Percentiles rank a stretch among this genome's conserved stretches.
Evolutionary conservation across 2,888 invertebrate genomes (phyloP).

Genomic region (Chromoteleia sp.): DNA sequence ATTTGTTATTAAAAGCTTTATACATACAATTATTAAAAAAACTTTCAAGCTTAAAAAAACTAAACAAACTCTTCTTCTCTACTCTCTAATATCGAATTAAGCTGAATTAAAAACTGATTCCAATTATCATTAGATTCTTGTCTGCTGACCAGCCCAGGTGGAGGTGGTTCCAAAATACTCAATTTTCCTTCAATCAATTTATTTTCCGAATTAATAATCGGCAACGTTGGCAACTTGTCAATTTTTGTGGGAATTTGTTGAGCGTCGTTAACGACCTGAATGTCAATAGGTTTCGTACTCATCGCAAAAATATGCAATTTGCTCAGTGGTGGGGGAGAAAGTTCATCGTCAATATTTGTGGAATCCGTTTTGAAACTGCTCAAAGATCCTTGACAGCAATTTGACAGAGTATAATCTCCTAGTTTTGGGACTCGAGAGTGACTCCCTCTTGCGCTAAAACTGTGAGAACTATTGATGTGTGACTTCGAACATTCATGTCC

Average conservation of each 20-base stretch:
- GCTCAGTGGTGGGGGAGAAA: constrained; percentile 79
- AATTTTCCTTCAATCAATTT: constrained; percentile 75
- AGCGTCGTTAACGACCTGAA: constrained; percentile 73
- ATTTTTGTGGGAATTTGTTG: constrained; percentile 76
- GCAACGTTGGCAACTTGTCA: constrained; percentile 78
- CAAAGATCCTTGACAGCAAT: constrained; percentile 71
- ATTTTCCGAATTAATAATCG: constrained; percentile 74
- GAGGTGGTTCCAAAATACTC: constrained; percentile 83
- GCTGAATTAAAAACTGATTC: constrained; percentile 85
- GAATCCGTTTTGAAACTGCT: constrained; percentile 67
- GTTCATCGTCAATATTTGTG: constrained; percentile 43
- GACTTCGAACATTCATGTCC: constrained; percentile 60
- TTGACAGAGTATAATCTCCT: constrained; percentile 72
- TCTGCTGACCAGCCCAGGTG: constrained; percentile 81
- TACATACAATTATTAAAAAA: not conserved
- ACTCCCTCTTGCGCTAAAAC: constrained; percentile 69
- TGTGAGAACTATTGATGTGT: constrained; percentile 65
- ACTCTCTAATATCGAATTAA: constrained; percentile 85
- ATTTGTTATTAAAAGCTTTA: too few relatives aligned
- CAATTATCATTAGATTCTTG: constrained; percentile 85
- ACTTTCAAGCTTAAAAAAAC: constrained; percentile 31
- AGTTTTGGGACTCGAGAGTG: constrained; percentile 68
- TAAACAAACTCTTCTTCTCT: constrained; percentile 85
- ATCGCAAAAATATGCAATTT: constrained; percentile 82
- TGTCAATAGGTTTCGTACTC: constrained; percentile 80